Base-by-base conservation (phyloP, 2,113 vertebrate species). In the Sceloporus tristichus region DNA sequence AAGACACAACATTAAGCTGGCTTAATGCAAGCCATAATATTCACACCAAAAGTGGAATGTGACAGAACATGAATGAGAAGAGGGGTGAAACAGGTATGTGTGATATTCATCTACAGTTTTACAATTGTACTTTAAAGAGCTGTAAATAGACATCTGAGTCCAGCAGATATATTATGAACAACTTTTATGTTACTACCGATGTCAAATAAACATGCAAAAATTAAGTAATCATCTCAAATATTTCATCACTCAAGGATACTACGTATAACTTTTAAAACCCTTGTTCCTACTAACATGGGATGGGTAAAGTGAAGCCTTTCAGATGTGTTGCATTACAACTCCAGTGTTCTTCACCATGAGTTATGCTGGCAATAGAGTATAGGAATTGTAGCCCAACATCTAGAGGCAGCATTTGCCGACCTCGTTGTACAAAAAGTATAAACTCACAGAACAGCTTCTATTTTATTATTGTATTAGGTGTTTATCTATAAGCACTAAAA, bases 401-500 rank as follows among this genome's bases (percentile, higher is more conserved):
- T 62, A 1, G 59, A 62, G 59, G 59, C 18, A 18, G 18, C 13
- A 62, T 62, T 62, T 62, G 13, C 13, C 13, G 16, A 62, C 59
- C 59, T 14, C 18, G 16, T 62, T 13, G 56, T 59, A 16, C 59
- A 62, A 14, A 16, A 62, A 62, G 59, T 62, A 62, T 62, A n/a
- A 34, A 38, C 3, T n/a, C 21, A 59, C 1, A 16, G 53, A 79
- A 42, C 27, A 78, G 13, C 2, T 53, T 2, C 4, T 9, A 25
- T 78, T 84, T 38, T 84, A 54, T 14, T 87, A 79, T 86, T 88
- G 86, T 0, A 27, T 89, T 62, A 48, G 73, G 92, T 84, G 70
- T 75, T 71, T 27, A 29, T 71, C 29, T 27, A 27, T 9, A 27
- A 71, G 25, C 11, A 71, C 10, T 79, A 0, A 0, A 21, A 29